Evolutionary conservation across 1,140 invertebrate genomes (phyloP).

Genomic region (Orius insidiosus): DNA sequence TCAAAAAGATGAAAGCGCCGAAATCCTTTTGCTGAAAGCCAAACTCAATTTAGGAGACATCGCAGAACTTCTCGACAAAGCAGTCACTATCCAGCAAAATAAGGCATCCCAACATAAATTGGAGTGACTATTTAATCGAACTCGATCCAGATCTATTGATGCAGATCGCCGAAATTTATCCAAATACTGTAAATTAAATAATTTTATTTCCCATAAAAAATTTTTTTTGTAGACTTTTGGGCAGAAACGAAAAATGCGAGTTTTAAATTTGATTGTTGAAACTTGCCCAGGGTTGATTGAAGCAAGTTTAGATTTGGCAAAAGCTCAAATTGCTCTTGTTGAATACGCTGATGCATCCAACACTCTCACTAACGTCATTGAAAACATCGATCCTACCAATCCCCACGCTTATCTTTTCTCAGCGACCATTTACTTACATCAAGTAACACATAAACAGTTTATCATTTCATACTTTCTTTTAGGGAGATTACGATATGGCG

Average conservation of each 20-base stretch:
- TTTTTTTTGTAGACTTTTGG: constrained; percentile 16
- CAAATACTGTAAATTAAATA: constrained; percentile 27
- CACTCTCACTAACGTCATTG: constrained; percentile 52
- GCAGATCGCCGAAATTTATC: constrained; percentile 59
- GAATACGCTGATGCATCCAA: constrained; percentile 46
- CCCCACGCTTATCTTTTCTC: constrained; percentile 71
- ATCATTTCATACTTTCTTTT: background rate
- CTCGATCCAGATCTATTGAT: constrained; percentile 77
- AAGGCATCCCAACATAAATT: constrained; percentile 42
- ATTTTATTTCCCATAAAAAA: background rate
- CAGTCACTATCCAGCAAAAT: constrained; percentile 48
- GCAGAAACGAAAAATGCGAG: constrained; percentile 34
- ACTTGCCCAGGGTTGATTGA: constrained; percentile 65
- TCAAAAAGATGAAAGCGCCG: constrained; percentile 33
- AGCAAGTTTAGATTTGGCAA: constrained; percentile 35
- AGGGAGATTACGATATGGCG: constrained; percentile 59
- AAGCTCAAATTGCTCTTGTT: constrained; percentile 42
- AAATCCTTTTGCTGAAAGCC: constrained; percentile 50
- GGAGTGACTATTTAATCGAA: constrained; percentile 54
- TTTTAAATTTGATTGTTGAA: constrained; percentile 55
- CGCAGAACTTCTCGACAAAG: constrained; percentile 45
- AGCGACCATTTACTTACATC: constrained; percentile 61
- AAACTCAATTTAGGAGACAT: constrained; percentile 40
- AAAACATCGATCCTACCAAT: constrained; percentile 53
- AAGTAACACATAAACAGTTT: constrained; percentile 16